phyloP scores from a whole-genome alignment of 2,797 vertebrate species.

The Sebastes itinus region DNA sequence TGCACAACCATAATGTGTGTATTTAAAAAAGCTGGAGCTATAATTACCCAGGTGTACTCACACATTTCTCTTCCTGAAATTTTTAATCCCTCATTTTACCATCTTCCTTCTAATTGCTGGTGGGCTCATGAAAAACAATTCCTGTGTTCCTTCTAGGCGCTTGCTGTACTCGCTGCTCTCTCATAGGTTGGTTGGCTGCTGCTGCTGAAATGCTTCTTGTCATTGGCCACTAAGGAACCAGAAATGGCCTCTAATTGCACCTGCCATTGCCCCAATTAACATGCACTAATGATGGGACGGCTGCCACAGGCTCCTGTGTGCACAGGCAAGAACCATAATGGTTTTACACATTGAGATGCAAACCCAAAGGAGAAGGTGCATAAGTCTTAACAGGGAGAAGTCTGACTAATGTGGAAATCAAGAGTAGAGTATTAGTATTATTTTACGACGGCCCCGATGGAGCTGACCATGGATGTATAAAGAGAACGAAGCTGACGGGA shows the following conservation, averaged over 20 bases:
- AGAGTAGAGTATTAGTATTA: neutral
- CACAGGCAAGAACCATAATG: neutral
- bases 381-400: neutral
- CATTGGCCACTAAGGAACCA: constrained; percentile 20
- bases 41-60: neutral
- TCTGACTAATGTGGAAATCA: neutral
- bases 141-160: neutral
- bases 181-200: neutral
- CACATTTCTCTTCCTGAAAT: neutral
- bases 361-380: too few species aligned
- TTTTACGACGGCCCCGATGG: too few species aligned
- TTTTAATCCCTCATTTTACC: neutral
- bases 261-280: constrained; percentile 34
- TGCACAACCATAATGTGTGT: neutral
- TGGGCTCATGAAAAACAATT: constrained; percentile 11
- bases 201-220: constrained; percentile 28
- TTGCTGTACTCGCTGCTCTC: neutral
- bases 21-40: neutral
- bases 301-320: neutral
- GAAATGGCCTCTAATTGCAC: constrained; percentile 30
- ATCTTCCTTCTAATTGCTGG: neutral
- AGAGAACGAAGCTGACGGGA: too few species aligned
- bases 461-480: too few species aligned
- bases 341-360: too few species aligned
- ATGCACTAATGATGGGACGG: neutral